These are phyloP conservation scores for Acestrorhynchus altus DNA, from an alignment of 2,797 vertebrate species.

Conservation along the genomic window DNA sequence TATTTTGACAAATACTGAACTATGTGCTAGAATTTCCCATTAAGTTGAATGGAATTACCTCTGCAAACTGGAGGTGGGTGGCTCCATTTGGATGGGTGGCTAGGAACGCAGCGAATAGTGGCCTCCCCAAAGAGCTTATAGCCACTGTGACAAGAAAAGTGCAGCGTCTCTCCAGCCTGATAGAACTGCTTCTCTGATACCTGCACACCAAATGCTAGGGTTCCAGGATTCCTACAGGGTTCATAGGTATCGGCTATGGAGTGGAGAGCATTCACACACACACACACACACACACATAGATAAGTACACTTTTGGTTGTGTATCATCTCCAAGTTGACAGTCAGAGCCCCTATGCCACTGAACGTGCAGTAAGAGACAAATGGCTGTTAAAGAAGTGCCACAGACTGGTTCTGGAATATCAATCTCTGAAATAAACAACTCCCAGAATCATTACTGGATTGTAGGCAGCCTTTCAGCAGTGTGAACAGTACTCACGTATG, in stretches of 20 bases:
- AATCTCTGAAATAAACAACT: conserved; percentile 15
- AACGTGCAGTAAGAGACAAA: not conserved
- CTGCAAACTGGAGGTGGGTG: conserved; percentile 89
- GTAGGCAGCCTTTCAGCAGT: not conserved
- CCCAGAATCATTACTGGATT: not conserved
- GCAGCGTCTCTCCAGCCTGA: conserved; percentile 84
- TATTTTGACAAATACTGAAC: too few relatives aligned
- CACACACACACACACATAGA: not conserved
- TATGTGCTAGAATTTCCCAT: too few relatives aligned
- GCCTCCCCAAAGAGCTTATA: conserved; percentile 87
- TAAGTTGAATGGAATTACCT: conserved; percentile 77
- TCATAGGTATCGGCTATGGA: conserved; percentile 85
- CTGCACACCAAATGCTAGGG: conserved; percentile 83
- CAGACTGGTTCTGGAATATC: conserved; percentile 12
- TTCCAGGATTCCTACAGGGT: conserved; percentile 87
- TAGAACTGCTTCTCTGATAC: conserved; percentile 83
- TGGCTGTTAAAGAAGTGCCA: conserved; percentile 28
- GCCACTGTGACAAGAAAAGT: conserved; percentile 85
- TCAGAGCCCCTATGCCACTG: not conserved
- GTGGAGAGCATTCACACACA: conserved; percentile 63
- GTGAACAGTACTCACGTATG: conserved; percentile 80
- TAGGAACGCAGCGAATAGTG: conserved; percentile 87
- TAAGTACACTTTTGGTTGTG: not conserved
- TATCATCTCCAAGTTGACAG: not conserved
- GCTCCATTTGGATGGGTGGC: conserved; percentile 92